Evolutionary conservation across 2,113 vertebrate species (phyloP), one percentile per base, ranked within the genome.

Genomic region (Sebastes fasciatus): DNA sequence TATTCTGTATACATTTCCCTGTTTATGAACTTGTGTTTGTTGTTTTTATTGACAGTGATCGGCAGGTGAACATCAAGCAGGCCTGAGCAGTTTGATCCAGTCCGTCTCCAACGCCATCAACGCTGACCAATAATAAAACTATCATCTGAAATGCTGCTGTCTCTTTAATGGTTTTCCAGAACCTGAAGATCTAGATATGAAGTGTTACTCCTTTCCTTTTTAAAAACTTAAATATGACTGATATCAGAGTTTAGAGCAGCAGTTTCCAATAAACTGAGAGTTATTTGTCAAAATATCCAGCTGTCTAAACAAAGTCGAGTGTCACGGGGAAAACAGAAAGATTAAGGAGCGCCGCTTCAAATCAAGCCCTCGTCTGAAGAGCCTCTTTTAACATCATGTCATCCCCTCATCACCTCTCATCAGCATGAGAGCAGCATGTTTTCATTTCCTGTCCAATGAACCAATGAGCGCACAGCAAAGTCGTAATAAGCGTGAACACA

Each of bases 401-500:
- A 45, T 23, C 68, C 13, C n/a, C 46, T 43, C 52, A 21, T 78
- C 80, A 51, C 70, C 63, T 52, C 63, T 71, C 83, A 60, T 69
- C 83, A 77, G 63, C 74, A n/a, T 0, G 40, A 81, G 71, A 52
- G 65, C 65, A 0, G 52, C 83, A 5, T 65, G 81, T 86, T 79
- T 86, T 77, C 79, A 82, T 16, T 51, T 67, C 74, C 73, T 65
- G 77, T 63, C 79, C 71, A 85, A 74, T 66, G 75, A 86, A 45
- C 87, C 85, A 87, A 83, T 86, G 67, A 80, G 86, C 66, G 79
- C 40, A 5, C 63, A 49, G 83, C 75, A 74, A 83, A 88, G 75
- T 86, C 62, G 72, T 49, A 65, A 26, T 23, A 61, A 83, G 26
- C 21, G 12, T 55, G 51, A 73, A 51, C 75, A 40, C 58, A 52